Evolutionary conservation across 1,140 invertebrate species (phyloP), one percentile per base, ranked within the genome.

Genomic region (Drosophila mayri): DNA sequence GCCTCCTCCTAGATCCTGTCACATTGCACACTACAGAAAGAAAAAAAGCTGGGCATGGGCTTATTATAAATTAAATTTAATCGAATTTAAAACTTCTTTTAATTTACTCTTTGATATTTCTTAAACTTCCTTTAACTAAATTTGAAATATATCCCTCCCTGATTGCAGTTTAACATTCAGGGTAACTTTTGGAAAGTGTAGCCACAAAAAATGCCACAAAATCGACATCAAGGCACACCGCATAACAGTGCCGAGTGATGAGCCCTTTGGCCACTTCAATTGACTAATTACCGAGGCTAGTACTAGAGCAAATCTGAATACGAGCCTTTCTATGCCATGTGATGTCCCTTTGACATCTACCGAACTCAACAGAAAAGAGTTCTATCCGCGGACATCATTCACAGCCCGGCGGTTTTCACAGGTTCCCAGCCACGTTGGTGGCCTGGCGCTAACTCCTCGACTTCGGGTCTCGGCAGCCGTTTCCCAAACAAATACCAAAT

Each of bases 401-500:
- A 60, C 70, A 72, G 66, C n/a, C 40, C 65, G 25, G 14, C 44
- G 28, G 62, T n/a, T 68, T 41, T 50, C 37, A 50, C 25, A 43
- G 18, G 14, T 47, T 59, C 35, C 54, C 68, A 59, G 62, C 74
- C 61, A 74, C 63, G 71, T 64, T 44, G 72, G 70, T 72, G 70
- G 70, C 70, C 70, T 59, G 62, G 25, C 44, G 60, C 49, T 55
- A 75, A 54, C 78, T 61, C 49, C 61, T 66, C 22, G 52, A 49
- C 72, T 65, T 67, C 41, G 55, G 67, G 54, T 71, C 64, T 65
- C 47, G 55, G 67, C 54, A 67, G 68, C 61, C 44, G 79, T 78
- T 52, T 73, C 85, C 73, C 85, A 90, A 88, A 88, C 81, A 88
- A 88, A 88, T 79, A 85, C 81, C 74, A 88, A 88, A 88, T 90